These are phyloP conservation scores for Sorex maritimensis DNA, from an alignment of 2,797 vertebrate genomes.

Conservation along the genomic window DNA sequence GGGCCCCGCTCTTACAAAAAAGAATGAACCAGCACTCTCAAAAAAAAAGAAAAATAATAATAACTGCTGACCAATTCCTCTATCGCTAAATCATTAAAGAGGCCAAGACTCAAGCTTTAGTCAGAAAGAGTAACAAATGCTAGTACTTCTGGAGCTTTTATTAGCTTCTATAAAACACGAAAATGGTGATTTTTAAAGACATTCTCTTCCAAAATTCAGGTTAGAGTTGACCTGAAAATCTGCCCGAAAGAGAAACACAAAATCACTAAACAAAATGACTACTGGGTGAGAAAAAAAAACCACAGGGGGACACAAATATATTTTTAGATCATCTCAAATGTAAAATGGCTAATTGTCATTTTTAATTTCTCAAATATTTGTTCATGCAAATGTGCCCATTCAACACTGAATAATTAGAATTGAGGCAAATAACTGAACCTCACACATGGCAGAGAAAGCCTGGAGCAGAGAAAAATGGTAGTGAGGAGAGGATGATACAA, in stretches of 20 bases:
- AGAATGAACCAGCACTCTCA: too few species aligned
- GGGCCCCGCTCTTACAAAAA: too few species aligned
- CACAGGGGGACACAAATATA: constrained; percentile 53
- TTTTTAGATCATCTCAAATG: constrained; percentile 61
- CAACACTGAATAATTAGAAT: constrained; percentile 79
- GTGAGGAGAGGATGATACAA: not conserved
- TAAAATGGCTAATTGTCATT: constrained; percentile 74
- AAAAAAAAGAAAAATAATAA: not conserved
- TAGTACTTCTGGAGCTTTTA: constrained; percentile 49
- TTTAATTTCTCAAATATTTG: constrained; percentile 77
- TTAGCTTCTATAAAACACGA: not conserved
- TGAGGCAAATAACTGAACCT: constrained; percentile 33
- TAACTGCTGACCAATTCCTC: not conserved
- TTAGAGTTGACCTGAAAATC: not conserved
- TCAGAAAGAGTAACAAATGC: not conserved
- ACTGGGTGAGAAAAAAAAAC: not conserved
- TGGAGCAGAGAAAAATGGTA: not conserved
- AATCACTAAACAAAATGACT: constrained; percentile 39
- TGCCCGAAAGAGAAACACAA: not conserved
- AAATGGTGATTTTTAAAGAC: constrained; percentile 59
- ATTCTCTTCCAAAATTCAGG: not conserved
- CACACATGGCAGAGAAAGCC: constrained; percentile 1
- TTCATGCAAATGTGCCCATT: constrained; percentile 63
- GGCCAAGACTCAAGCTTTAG: not conserved
- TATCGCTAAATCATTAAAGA: not conserved